These are phyloP conservation scores for Oryzaephilus surinamensis DNA, from an alignment of 1,140 invertebrate genomes.

Conservation along the genomic window DNA sequence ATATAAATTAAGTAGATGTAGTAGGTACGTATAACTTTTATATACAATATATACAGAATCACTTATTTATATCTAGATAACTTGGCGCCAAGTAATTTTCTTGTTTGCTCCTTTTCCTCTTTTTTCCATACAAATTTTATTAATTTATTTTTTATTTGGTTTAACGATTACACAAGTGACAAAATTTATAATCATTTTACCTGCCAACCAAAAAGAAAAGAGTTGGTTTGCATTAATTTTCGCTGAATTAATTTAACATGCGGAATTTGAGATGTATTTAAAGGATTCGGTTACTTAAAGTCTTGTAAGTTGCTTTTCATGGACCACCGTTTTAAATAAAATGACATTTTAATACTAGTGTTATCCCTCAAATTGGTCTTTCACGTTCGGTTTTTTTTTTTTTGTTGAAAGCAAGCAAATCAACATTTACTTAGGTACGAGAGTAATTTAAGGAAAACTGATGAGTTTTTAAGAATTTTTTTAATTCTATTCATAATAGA, in stretches of 20 bases:
- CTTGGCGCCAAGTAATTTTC: constrained; percentile 9
- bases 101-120: neutral
- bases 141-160: neutral
- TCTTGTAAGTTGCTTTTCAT: constrained; percentile 10
- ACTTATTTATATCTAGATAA: neutral
- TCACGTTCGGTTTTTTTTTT: too few species aligned
- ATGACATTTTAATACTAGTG: too few species aligned
- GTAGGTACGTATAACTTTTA: too few species aligned
- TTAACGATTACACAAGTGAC: constrained; percentile 8
- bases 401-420: neutral
- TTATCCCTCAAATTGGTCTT: too few species aligned
- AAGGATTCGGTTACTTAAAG: constrained; percentile 12
- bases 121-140: too few species aligned
- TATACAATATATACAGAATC: too few species aligned
- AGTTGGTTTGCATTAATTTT: constrained; percentile 7
- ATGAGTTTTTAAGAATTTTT: neutral
- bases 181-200: constrained; percentile 13
- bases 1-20: too few species aligned
- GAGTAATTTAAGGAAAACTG: neutral
- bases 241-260: constrained; percentile 11
- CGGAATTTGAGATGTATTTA: constrained; percentile 10
- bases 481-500: too few species aligned
- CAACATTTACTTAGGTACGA: too few species aligned
- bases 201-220: constrained; percentile 1
- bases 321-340: constrained; percentile 7